Conservation (phyloP, 2,888 invertebrate genomes). For the Lycocerus yunnanus region DNA sequence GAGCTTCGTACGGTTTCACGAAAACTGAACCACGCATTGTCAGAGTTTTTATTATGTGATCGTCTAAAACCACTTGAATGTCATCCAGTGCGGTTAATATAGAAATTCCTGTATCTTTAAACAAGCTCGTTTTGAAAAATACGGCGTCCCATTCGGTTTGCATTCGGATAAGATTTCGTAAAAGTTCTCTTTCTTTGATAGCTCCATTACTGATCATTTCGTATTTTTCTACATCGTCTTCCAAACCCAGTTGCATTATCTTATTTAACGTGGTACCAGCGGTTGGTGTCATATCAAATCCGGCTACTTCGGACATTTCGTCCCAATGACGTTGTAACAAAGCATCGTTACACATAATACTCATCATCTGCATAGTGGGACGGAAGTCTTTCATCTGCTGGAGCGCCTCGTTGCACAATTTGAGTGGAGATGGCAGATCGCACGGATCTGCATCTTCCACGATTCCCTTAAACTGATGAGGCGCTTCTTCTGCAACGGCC, state of each 20-base stretch:
- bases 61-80: constrained; percentile 77
- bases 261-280: constrained; percentile 83
- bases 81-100: constrained; percentile 78
- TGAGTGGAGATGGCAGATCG: constrained; percentile 81
- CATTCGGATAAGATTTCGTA: constrained; percentile 77
- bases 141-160: constrained; percentile 79
- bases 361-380: constrained; percentile 79
- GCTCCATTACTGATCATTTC: constrained; percentile 85
- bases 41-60: constrained; percentile 81
- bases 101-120: constrained; percentile 74
- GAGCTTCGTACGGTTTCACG: constrained; percentile 78
- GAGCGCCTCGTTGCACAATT: constrained; percentile 69
- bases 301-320: constrained; percentile 79
- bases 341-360: constrained; percentile 88
- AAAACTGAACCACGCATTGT: constrained; percentile 86
- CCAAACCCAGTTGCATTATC: constrained; percentile 73
- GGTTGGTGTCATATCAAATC: constrained; percentile 82
- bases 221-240: constrained; percentile 72
- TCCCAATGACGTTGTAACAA: constrained; percentile 84
- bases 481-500: constrained; percentile 69
- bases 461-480: constrained; percentile 65
- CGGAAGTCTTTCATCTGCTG: constrained; percentile 71
- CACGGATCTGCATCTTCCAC: constrained; percentile 79
- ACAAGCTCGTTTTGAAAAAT: constrained; percentile 68
- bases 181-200: constrained; percentile 77